phyloP scores from a whole-genome alignment of 2,888 invertebrate species.

The Drosophila formosana region DNA sequence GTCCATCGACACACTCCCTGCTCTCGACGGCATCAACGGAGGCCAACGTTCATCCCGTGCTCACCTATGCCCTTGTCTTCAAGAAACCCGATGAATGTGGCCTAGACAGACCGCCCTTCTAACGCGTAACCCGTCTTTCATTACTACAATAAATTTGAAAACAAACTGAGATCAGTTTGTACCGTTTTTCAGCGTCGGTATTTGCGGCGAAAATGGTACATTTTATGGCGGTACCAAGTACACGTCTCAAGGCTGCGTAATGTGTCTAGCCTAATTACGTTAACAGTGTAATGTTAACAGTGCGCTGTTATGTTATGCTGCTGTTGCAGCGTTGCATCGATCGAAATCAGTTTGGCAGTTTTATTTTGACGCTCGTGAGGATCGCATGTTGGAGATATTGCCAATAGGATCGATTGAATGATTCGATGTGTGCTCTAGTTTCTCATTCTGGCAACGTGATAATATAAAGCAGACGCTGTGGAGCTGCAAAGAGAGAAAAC shows the following conservation, averaged over 20 bases:
- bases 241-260: neutral
- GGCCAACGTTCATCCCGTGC: slow-evolving; percentile 60
- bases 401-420: slow-evolving; percentile 17
- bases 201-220: neutral
- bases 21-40: slow-evolving; percentile 58
- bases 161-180: neutral
- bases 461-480: slow-evolving; percentile 82
- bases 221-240: neutral
- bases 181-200: neutral
- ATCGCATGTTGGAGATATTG: slow-evolving; percentile 38
- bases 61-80: slow-evolving; percentile 68
- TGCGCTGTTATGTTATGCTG: slow-evolving; percentile 17
- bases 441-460: slow-evolving; percentile 57
- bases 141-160: neutral
- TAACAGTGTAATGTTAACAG: slow-evolving; percentile 23
- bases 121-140: neutral
- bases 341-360: slow-evolving; percentile 50
- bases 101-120: slow-evolving; percentile 63
- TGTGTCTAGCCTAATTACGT: slow-evolving; percentile 7
- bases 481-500: slow-evolving; percentile 85
- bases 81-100: slow-evolving; percentile 72
- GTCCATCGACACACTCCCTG: slow-evolving; percentile 66
- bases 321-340: slow-evolving; percentile 19
- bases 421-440: slow-evolving; percentile 33
- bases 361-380: slow-evolving; percentile 50